Conservation (phyloP, 2,888 invertebrate species). For the Mystacides longicornis region DNA sequence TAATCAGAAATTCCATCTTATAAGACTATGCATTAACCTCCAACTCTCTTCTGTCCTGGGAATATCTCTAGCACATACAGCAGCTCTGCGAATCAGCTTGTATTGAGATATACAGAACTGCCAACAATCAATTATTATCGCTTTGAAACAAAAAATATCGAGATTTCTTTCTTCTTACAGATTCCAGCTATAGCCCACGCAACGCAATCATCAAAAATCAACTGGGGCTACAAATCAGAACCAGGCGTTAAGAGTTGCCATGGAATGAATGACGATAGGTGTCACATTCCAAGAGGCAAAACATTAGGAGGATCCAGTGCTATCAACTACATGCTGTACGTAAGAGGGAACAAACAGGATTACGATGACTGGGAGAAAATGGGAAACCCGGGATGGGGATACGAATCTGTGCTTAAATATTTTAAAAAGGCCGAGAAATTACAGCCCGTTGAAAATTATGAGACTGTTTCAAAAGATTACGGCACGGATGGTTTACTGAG, state of each 20-base stretch:
- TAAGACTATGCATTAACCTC: no score
- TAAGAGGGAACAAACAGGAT: slow-evolving; percentile 49
- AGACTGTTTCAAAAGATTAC: slow-evolving; percentile 33
- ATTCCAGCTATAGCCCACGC: slow-evolving; percentile 35
- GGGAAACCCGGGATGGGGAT: slow-evolving; percentile 51
- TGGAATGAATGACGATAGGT: slow-evolving; percentile 36
- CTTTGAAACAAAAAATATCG: no score
- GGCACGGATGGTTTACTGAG: slow-evolving; percentile 38
- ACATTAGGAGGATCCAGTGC: slow-evolving; percentile 55
- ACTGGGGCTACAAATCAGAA: slow-evolving; percentile 51
- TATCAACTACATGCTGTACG: slow-evolving; percentile 55
- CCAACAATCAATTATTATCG: no score
- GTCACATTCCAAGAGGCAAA: slow-evolving; percentile 57
- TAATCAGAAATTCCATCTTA: no score
- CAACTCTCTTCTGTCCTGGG: no score
- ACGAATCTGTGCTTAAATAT: slow-evolving; percentile 41
- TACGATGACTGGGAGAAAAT: slow-evolving; percentile 48
- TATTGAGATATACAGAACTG: no score
- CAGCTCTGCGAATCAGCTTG: no score
- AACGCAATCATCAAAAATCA: slow-evolving; percentile 36
- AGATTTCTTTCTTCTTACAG: slow-evolving; percentile 32
- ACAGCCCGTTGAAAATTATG: slow-evolving; percentile 27
- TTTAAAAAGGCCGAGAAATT: slow-evolving; percentile 48
- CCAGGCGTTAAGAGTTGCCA: slow-evolving; percentile 38
- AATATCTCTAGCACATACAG: no score